Percentiles rank a stretch among this genome's conserved stretches.
Conservation (phyloP, 2,113 vertebrate genomes). For the Sinocyclocheilus maitianheensis region DNA sequence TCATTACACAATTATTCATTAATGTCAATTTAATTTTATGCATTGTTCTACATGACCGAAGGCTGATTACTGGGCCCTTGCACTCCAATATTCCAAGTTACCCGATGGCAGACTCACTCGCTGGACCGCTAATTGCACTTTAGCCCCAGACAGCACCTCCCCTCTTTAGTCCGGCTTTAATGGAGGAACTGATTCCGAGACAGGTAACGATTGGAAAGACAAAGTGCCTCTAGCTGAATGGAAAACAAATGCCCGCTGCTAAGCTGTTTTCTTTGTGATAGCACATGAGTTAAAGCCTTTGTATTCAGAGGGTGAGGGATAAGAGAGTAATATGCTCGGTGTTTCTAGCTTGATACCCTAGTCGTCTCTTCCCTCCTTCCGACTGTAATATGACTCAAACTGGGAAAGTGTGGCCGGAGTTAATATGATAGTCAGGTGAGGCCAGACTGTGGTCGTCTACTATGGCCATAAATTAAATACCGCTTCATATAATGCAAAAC, state of each 20-base stretch:
- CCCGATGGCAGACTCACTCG: constrained; percentile 96
- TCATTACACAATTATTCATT: constrained; percentile 99
- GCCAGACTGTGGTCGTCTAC: constrained; percentile 45
- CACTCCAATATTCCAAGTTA: constrained; percentile 99
- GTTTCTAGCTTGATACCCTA: constrained; percentile 68
- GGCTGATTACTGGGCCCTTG: constrained; percentile 97
- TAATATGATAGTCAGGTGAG: constrained; percentile 58
- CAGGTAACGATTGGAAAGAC: constrained; percentile 99
- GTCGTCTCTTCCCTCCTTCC: constrained; percentile 74
- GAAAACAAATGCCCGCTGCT: constrained; percentile 76
- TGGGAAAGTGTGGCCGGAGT: constrained; percentile 56
- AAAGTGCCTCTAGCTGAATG: constrained; percentile 84
- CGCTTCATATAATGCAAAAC: constrained; percentile 24
- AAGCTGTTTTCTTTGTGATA: constrained; percentile 81
- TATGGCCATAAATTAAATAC: constrained; percentile 45
- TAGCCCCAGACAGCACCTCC: constrained; percentile 97
- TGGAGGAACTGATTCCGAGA: constrained; percentile 95
- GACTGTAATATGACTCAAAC: constrained; percentile 68
- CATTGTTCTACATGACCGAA: constrained; percentile 99
- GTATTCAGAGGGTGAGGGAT: constrained; percentile 72
- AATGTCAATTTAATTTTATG: constrained; percentile 99
- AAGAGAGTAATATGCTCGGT: constrained; percentile 72
- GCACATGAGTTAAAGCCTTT: constrained; percentile 74
- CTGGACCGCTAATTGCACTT: constrained; percentile 99
- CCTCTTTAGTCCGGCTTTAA: constrained; percentile 94